phyloP scores from a whole-genome alignment of 2,113 vertebrate genomes.

The Serilophus lunatus region DNA sequence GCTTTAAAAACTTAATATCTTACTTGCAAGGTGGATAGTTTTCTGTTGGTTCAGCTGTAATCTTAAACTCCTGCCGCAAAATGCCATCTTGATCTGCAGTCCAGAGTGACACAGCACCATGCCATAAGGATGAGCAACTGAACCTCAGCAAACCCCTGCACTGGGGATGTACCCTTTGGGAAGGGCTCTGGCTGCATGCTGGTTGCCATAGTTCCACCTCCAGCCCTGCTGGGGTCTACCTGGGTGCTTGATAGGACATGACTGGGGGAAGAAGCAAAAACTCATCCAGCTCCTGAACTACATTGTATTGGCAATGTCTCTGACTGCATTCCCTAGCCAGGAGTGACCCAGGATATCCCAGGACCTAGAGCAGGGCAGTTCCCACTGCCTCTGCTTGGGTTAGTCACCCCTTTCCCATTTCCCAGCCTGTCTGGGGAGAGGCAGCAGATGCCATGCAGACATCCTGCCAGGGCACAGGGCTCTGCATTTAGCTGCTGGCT shows the following conservation, averaged over 20 bases:
- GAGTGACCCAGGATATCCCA: rapidly evolving
- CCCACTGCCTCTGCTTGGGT: not conserved
- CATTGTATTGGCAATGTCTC: rapidly evolving
- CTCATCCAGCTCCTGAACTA: not conserved
- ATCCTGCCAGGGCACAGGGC: not conserved
- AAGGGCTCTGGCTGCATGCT: rapidly evolving
- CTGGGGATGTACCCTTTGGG: not conserved
- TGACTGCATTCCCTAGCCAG: not conserved
- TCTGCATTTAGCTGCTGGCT: not conserved
- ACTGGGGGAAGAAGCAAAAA: not conserved
- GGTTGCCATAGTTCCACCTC: not conserved
- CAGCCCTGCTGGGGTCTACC: rapidly evolving
- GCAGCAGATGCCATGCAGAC: not conserved
- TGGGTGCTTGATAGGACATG: rapidly evolving
- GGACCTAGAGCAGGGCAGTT: rapidly evolving
- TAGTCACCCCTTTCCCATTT: not conserved
- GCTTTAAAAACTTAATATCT: conserved; percentile 30
- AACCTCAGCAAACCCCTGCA: not conserved
- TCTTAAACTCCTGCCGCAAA: not conserved
- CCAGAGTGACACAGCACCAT: not conserved
- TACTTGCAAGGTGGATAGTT: conserved; percentile 34
- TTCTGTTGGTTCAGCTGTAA: not conserved
- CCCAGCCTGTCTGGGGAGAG: not conserved
- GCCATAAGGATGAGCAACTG: not conserved
- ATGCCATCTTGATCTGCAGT: rapidly evolving